Percentiles rank a stretch among this genome's conserved stretches.
These are phyloP conservation scores for Drosophila lowei DNA, from an alignment of 1,140 invertebrate species.

Conservation along the genomic window DNA sequence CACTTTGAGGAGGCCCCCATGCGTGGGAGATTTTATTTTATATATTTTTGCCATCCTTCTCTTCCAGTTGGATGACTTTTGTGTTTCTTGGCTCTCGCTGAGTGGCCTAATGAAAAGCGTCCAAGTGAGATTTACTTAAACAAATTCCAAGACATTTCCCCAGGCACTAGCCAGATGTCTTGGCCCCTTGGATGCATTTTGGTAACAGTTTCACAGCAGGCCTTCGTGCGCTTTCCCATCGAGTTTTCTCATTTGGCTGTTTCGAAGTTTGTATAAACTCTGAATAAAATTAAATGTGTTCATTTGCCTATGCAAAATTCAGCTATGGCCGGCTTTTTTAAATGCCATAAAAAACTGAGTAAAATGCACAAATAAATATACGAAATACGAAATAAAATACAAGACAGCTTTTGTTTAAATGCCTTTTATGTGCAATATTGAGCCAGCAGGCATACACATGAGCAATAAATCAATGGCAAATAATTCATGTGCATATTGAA, in stretches of 20 bases:
- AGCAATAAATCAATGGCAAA: constrained; percentile 55
- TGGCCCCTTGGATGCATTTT: constrained; percentile 28
- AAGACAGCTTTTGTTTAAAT: constrained; percentile 56
- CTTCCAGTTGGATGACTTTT: background rate
- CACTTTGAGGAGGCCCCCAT: background rate
- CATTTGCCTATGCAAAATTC: constrained; percentile 33
- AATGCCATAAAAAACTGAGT: constrained; percentile 39
- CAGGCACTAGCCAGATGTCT: constrained; percentile 31
- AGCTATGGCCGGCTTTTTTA: constrained; percentile 21
- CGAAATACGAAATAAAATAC: constrained; percentile 31
- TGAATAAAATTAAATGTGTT: constrained; percentile 26
- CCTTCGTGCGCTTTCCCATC: constrained; percentile 5
- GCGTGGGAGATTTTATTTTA: constrained; percentile 11
- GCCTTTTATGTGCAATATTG: constrained; percentile 52
- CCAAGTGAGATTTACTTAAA: constrained; percentile 70
- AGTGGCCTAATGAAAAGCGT: constrained; percentile 59
- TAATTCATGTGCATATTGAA: constrained; percentile 43
- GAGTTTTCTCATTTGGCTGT: constrained; percentile 29
- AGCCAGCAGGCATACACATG: constrained; percentile 36
- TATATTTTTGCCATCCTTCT: constrained; percentile 12
- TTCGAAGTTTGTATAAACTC: constrained; percentile 25
- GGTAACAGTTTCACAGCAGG: constrained; percentile 43
- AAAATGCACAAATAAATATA: constrained; percentile 2
- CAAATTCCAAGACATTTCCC: constrained; percentile 64
- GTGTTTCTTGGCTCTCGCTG: constrained; percentile 8